Evolutionary conservation across 2,113 vertebrate genomes (phyloP), one percentile per base, ranked within the genome.

Genomic region (Maccullochella peelii): DNA sequence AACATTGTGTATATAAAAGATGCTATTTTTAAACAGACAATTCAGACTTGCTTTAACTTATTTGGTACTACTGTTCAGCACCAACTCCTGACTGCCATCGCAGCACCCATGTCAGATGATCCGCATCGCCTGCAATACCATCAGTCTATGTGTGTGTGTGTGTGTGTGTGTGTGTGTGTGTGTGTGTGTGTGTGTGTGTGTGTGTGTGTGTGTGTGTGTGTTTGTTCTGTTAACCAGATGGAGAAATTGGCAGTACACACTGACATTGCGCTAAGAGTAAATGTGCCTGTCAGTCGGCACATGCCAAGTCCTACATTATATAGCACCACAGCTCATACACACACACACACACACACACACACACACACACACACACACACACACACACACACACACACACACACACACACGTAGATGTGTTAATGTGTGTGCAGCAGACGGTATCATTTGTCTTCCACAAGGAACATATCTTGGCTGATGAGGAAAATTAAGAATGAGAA

Each of bases 171-270:
- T 69, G 10, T 49, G 58, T 77, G 16, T 80, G 36, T 76, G 42
- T 76, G 30, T 33, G 33, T 33, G 33, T 33, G 33, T 33, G 33
- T 33, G 33, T 33, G 73, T 52, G 50, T 52, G 16, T 70, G 42
- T 49, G 70, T 69, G 10, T 49, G 58, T 77, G 16, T 80, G 36
- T 76, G 42, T 76, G 30, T 33, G 33, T 33, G 33, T 33, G 33
- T 33, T 3, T 33, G 33, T 52, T 79, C 66, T 88, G 68, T 79
- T 67, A 78, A 78, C 72, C 87, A 89, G 76, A 86, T 86, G 75
- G 87, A 86, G 42, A 80, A 63, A 70, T 16, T 89, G 86, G 84
- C 81, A 79, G 82, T n/a, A 52, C 68, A 78, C 15, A 42, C 27
- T 30, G 38, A 49, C 30, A 67, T 73, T 69, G 76, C 70, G 49